A percentile compares a stretch with the other conserved stretches of the same genome.
These are phyloP conservation scores for Megamerina dolium DNA, from an alignment of 2,888 invertebrate genomes.

Conservation along the genomic window DNA sequence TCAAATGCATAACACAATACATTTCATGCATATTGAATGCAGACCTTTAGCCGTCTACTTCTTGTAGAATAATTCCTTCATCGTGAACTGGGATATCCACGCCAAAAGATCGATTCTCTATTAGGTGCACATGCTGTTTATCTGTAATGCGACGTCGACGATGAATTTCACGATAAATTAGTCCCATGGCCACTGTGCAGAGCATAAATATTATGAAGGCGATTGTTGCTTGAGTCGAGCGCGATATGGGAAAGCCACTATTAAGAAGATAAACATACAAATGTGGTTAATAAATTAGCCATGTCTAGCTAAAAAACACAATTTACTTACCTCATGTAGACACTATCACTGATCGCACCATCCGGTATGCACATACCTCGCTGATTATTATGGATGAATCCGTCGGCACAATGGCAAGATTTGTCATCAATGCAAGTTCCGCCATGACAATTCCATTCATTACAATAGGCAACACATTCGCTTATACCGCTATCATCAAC, in stretches of 20 bases:
- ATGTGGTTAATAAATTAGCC: background rate
- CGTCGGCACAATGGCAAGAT: constrained; percentile 24
- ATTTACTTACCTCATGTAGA: constrained; percentile 23
- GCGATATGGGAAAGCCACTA: constrained; percentile 23
- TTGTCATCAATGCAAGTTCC: constrained; percentile 24
- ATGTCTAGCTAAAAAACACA: background rate
- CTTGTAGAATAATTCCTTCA: constrained; percentile 15
- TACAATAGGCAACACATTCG: constrained; percentile 26
- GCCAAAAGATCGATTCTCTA: constrained; percentile 40
- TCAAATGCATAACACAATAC: too few relatives aligned
- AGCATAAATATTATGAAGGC: constrained; percentile 29
- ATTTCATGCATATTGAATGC: too few relatives aligned
- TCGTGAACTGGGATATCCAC: constrained; percentile 28
- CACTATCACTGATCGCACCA: constrained; percentile 7
- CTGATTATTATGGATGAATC: constrained; percentile 20
- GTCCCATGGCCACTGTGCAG: constrained; percentile 27
- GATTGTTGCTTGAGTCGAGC: constrained; percentile 28
- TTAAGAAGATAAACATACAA: background rate
- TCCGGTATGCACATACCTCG: constrained; percentile 23
- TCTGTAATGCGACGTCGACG: constrained; percentile 27
- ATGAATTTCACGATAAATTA: constrained; percentile 30
- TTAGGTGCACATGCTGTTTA: constrained; percentile 34
- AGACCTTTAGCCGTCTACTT: constrained; percentile 3
- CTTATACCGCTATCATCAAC: constrained; percentile 17
- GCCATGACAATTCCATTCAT: constrained; percentile 27